Evolutionary conservation across 2,888 invertebrate species (phyloP), one percentile per base, ranked within the genome.

Genomic region (Drosophila tripunctata): DNA sequence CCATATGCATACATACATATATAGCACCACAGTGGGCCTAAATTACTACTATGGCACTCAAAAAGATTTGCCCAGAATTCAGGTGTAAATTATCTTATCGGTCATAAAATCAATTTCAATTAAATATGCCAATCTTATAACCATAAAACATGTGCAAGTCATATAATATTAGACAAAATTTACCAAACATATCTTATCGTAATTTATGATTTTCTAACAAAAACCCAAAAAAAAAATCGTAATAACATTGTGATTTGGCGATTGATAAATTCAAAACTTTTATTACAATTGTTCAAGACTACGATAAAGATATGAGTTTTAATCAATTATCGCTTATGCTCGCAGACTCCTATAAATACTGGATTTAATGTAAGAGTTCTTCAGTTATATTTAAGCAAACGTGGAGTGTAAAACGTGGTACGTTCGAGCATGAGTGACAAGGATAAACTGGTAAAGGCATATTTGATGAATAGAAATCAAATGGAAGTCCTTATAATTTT

Each of bases 11-110:
- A n/a, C n/a, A n/a, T n/a, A n/a, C n/a, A n/a, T n/a, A n/a, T n/a
- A n/a, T n/a, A n/a, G n/a, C n/a, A n/a, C n/a, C n/a, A 43, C 66
- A 66, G 54, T 70, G 50, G 67, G 47, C 75, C 4, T 4, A 43
- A 41, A 14, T 17, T 33, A 33, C 8, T 6, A 17, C 24, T 22
- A 17, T 10, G 3, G 10, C 10, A 27, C 27, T 10, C 10, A 27
- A 10, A 27, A 27, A 8, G 12, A 27, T 44, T 17, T 44, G 17
- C 7, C 17, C 17, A 24, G 12, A 8, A 7, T 8, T 7, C n/a
- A n/a, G n/a, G n/a, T n/a, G n/a, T 19, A 27, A 15, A 4, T 19
- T n/a, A 15, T 38, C 17, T 22, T 24, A 36, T 36, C 24, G n/a
- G 4, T 14, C n/a, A 17, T 17, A 6, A 10, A 30, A 44, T n/a